A percentile compares a stretch with the other conserved stretches of the same genome.
phyloP scores from a whole-genome alignment of 2,888 invertebrate genomes.

The Agriopis marginaria region DNA sequence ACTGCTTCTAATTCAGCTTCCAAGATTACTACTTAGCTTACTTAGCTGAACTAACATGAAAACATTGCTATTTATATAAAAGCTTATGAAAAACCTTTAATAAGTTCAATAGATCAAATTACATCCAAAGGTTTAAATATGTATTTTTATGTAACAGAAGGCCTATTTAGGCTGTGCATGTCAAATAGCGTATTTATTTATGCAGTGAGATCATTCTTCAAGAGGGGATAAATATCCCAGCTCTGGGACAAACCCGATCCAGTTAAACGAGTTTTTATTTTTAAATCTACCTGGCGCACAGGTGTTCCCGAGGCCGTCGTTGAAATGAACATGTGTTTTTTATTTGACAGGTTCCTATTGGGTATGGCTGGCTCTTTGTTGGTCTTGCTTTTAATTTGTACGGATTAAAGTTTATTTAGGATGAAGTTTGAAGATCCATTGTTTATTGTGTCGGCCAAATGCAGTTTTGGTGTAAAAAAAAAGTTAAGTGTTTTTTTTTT shows the following conservation, averaged over 20 bases:
- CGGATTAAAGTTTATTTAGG: constrained; percentile 26
- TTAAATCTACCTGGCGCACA: constrained; percentile 62
- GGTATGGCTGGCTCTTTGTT: constrained; percentile 18
- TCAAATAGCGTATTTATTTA: constrained; percentile 17
- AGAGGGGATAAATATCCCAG: constrained; percentile 41
- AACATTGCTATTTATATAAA: too few relatives aligned
- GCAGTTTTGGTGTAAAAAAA: not conserved
- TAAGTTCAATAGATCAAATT: too few relatives aligned
- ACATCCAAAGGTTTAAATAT: too few relatives aligned
- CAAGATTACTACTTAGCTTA: too few relatives aligned
- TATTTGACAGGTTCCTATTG: constrained; percentile 33
- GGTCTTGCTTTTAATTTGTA: constrained; percentile 25
- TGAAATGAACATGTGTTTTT: constrained; percentile 43
- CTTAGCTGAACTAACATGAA: too few relatives aligned
- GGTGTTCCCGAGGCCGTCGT: constrained; percentile 56
- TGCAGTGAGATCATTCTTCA: constrained; percentile 6
- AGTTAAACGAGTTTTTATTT: constrained; percentile 56
- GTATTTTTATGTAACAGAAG: not conserved
- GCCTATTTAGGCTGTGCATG: not conserved
- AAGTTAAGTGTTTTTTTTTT: too few relatives aligned
- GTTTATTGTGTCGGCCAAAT: constrained; percentile 18
- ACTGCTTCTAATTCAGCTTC: too few relatives aligned
- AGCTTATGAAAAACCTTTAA: too few relatives aligned
- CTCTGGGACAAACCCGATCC: constrained; percentile 52
- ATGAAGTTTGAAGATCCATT: constrained; percentile 5